These are phyloP conservation scores for Hipposideros larvatus DNA, from an alignment of 2,797 vertebrate genomes.

Conservation along the genomic window DNA sequence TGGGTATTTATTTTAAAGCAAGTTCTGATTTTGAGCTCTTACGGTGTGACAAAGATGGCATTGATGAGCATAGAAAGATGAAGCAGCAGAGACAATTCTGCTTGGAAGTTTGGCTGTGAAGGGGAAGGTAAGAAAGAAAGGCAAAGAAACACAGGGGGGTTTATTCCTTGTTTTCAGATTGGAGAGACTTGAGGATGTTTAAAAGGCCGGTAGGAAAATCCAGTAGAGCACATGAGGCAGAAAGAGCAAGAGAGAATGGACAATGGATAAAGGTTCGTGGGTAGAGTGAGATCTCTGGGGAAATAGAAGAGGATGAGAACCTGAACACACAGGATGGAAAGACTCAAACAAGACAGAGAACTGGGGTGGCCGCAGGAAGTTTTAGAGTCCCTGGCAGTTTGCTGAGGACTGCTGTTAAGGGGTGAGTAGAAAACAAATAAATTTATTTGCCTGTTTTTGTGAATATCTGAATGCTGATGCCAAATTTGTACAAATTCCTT, in stretches of 20 bases:
- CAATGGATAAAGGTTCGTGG: neutral
- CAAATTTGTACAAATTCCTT: neutral
- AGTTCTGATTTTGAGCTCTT: slow-evolving; percentile 41
- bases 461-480: neutral
- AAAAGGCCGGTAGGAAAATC: neutral
- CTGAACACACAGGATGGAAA: neutral
- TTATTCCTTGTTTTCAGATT: neutral
- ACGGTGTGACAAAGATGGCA: neutral
- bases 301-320: neutral
- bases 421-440: neutral
- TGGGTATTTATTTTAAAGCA: slow-evolving; percentile 40
- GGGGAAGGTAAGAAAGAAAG: neutral
- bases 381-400: neutral
- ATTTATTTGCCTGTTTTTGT: neutral
- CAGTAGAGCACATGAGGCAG: neutral
- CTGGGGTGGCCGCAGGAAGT: neutral
- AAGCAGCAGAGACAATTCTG: neutral
- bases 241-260: neutral
- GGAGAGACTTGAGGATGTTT: neutral
- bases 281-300: neutral
- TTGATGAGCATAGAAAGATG: neutral
- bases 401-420: neutral
- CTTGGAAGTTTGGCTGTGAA: neutral
- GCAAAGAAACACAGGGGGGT: neutral
- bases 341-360: neutral